Conservation (phyloP, 2,888 invertebrate genomes). For the Lamellibrachia columna region DNA sequence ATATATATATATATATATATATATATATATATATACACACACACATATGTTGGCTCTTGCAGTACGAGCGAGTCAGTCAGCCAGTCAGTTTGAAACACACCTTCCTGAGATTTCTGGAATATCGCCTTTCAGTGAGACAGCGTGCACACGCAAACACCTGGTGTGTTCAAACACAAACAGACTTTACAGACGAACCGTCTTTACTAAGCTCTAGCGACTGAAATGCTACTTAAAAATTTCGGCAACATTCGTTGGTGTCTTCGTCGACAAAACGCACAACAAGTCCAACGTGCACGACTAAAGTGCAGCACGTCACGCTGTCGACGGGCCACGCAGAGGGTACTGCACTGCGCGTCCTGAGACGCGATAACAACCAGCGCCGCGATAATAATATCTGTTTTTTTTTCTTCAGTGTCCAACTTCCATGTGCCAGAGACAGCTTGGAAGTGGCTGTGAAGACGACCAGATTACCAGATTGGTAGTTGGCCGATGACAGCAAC, state of each 20-base stretch:
- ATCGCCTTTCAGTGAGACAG: neutral
- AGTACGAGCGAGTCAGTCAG: neutral
- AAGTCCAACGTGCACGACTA: neutral
- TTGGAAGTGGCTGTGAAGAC: neutral
- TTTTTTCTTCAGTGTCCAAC: constrained; percentile 7
- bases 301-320: neutral
- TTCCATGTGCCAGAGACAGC: neutral
- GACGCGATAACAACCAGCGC: neutral
- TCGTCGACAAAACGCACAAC: neutral
- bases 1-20: too few species aligned
- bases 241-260: neutral
- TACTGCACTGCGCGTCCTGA: neutral
- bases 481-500: neutral
- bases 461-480: neutral
- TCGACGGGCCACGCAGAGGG: neutral
- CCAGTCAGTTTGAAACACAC: neutral
- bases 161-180: neutral
- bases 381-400: neutral
- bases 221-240: neutral
- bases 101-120: neutral
- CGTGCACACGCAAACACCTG: neutral
- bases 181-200: neutral
- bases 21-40: too few species aligned
- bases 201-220: neutral
- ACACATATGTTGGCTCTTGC: neutral